Conservation (phyloP, 2,888 invertebrate genomes). For the Anthrax anthrax region DNA sequence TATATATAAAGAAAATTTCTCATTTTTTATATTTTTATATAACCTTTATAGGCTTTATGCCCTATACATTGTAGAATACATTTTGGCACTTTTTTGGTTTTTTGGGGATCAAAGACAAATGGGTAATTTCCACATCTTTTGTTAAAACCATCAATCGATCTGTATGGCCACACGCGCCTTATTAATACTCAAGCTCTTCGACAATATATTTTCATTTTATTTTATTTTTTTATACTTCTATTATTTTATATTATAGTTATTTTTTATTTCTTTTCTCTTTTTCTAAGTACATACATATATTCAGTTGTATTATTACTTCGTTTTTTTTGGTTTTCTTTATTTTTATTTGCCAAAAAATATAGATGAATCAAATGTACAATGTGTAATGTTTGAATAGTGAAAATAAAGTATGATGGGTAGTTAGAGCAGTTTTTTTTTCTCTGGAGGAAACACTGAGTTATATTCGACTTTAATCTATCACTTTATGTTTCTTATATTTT, state of each 20-base stretch:
- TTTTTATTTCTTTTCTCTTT: background rate
- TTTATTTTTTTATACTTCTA: constrained; percentile 5
- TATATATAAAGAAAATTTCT: background rate
- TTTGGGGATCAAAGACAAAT: constrained; percentile 18
- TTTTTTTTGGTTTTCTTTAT: no score
- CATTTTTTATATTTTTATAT: background rate
- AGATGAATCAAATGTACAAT: no score
- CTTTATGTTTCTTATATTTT: constrained; percentile 7
- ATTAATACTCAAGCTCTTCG: constrained; percentile 20
- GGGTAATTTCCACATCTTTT: constrained; percentile 33
- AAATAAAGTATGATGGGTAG: background rate
- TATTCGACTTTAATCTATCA: constrained; percentile 11
- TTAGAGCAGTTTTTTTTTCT: background rate
- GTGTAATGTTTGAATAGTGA: no score
- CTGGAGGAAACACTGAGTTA: constrained; percentile 7
- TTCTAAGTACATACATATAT: no score
- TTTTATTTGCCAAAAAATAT: no score
- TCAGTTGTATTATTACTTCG: no score
- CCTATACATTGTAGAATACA: background rate
- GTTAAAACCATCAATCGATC: constrained; percentile 33
- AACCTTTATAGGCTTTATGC: background rate
- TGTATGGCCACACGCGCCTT: constrained; percentile 32
- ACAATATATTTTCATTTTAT: constrained; percentile 6
- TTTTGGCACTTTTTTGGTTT: background rate
- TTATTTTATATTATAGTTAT: background rate